Evolutionary conservation across 2,888 invertebrate genomes (phyloP), one percentile per base, ranked within the genome.

Genomic region (Orthosia incerta): DNA sequence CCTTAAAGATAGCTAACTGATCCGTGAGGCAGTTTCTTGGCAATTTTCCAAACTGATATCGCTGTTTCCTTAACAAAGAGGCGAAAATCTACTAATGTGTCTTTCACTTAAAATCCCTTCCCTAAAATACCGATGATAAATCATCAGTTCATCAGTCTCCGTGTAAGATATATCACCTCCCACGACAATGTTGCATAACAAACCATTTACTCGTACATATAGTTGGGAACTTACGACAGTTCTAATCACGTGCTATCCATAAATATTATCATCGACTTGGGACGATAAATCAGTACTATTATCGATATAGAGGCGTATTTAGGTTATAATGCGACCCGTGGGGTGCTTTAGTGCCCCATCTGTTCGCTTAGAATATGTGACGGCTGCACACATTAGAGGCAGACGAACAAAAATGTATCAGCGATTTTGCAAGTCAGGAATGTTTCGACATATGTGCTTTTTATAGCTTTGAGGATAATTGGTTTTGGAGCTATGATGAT

Each of bases 201-300:
- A 68, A 39, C 20, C 56, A 64, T 51, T 48, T 18, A 23, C 7
- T 39, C 39, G 23, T 48, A 65, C 16, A 20, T 62, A 60, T 18
- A 59, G 53, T 59, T 39, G 39, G 39, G 39, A 39, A 39, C 39
- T 39, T 83, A 26, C 57, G 71, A 76, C 71, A 57, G 74, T 71
- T 75, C 82, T 86, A 85, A 84, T 85, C 86, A 85, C 85, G 78
- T 85, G 60, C 62, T 48, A 53, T 64, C 83, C 78, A 86, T 88
- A 88, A 86, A 86, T 88, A 87, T 79, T 74, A 80, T 61, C 75
- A 83, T 83, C 83, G 82, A 85, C 86, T 83, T 76, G 84, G 80
- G 83, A 79, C 87, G 55, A 88, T 88, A 88, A 88, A 88, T 88
- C 88, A 84, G 70, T 64, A 67, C 67, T 83, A 87, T 86, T 86